phyloP scores from a whole-genome alignment of 2,888 invertebrate species.

The Coleophora deauratella region DNA sequence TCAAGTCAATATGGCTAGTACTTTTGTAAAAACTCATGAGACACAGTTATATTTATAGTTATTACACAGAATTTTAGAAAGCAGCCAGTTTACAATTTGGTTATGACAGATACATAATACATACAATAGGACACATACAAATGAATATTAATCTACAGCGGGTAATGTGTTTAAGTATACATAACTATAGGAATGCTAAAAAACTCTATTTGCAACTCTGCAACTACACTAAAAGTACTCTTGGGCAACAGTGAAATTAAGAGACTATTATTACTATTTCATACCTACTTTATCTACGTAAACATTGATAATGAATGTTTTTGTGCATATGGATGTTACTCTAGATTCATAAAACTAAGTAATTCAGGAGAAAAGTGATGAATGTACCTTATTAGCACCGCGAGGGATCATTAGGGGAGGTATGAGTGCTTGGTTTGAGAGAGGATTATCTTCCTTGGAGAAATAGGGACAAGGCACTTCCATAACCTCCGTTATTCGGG shows the following conservation, averaged over 20 bases:
- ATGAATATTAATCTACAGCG: too few relatives aligned
- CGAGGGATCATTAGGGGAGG: slow-evolving; percentile 62
- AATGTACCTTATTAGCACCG: slow-evolving; percentile 55
- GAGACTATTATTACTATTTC: slow-evolving; percentile 22
- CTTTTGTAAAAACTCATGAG: too few relatives aligned
- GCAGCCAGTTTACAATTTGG: too few relatives aligned
- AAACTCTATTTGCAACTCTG: too few relatives aligned
- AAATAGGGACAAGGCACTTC: slow-evolving; percentile 59
- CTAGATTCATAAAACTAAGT: slow-evolving; percentile 22
- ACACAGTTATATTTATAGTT: too few relatives aligned
- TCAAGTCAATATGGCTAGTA: too few relatives aligned
- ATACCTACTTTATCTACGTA: slow-evolving; percentile 49
- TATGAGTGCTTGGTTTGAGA: slow-evolving; percentile 49
- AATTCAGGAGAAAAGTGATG: slow-evolving; percentile 24
- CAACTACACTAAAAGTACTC: too few relatives aligned
- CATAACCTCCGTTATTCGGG: slow-evolving; percentile 65
- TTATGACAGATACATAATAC: too few relatives aligned
- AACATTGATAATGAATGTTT: slow-evolving; percentile 55
- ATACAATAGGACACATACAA: too few relatives aligned
- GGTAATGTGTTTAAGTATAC: too few relatives aligned
- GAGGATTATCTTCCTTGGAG: slow-evolving; percentile 52
- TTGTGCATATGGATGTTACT: slow-evolving; percentile 31
- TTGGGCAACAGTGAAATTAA: neutral
- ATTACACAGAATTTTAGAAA: too few relatives aligned
- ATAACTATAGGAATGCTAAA: too few relatives aligned